A percentile compares a stretch with the other conserved stretches of the same genome.
These are phyloP conservation scores for Catocala fraxini DNA, from an alignment of 2,888 invertebrate species.

Conservation along the genomic window DNA sequence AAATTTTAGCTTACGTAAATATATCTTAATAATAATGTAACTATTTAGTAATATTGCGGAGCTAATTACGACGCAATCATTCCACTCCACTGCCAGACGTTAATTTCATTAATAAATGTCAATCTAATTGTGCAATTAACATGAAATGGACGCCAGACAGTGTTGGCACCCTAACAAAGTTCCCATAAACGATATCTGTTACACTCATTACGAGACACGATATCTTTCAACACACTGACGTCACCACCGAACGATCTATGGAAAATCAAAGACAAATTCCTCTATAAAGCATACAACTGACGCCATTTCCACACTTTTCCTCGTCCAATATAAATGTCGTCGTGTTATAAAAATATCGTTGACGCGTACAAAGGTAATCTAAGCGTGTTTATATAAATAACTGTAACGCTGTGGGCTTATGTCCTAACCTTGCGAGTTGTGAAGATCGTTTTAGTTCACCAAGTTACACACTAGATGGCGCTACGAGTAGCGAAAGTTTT, in stretches of 20 bases:
- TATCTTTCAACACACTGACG: conserved; percentile 42
- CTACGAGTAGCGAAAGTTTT: conserved; percentile 56
- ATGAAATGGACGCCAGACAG: conserved; percentile 9
- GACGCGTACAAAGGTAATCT: conserved; percentile 35
- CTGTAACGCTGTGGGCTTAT: conserved; percentile 47
- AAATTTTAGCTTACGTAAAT: no score
- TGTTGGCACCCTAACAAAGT: conserved; percentile 26
- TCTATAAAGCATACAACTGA: conserved; percentile 12
- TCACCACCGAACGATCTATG: conserved; percentile 26
- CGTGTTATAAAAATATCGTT: conserved; percentile 32
- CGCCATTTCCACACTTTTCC: conserved; percentile 25
- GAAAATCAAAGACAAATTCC: conserved; percentile 35
- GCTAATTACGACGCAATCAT: no score
- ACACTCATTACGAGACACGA: conserved; percentile 40
- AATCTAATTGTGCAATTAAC: conserved; percentile 5
- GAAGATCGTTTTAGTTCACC: conserved; percentile 57
- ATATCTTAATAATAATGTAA: no score
- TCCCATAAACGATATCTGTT: conserved; percentile 42
- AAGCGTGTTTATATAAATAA: conserved; percentile 39
- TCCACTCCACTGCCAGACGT: not conserved
- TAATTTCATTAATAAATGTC: not conserved
- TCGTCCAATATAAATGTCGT: conserved; percentile 17
- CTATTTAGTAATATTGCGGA: no score
- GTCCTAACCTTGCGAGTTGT: conserved; percentile 50
- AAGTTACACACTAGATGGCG: conserved; percentile 81